phyloP scores from a whole-genome alignment of 2,888 invertebrate genomes.

The Mythimna albipuncta region DNA sequence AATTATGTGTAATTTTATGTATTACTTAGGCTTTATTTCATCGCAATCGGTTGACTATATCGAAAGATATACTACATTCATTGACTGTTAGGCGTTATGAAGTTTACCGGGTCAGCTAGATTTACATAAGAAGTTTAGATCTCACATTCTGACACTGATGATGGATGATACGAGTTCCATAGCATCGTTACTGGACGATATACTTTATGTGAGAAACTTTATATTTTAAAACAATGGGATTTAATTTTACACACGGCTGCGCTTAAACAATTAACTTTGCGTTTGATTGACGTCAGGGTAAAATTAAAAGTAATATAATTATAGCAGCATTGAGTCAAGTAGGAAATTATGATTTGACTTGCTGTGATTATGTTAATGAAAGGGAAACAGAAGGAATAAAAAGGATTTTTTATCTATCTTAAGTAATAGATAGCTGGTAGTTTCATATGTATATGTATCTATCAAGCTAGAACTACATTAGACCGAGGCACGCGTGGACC shows the following conservation, averaged over 20 bases:
- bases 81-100: too few relatives aligned
- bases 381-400: not conserved
- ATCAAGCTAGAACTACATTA: too few relatives aligned
- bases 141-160: constrained; percentile 21
- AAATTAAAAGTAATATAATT: constrained; percentile 55
- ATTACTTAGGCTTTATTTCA: too few relatives aligned
- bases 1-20: too few relatives aligned
- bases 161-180: constrained; percentile 10
- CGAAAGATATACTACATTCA: too few relatives aligned
- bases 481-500: too few relatives aligned
- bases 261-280: constrained; percentile 40
- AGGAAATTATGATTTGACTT: constrained; percentile 26
- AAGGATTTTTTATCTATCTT: not conserved
- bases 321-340: constrained; percentile 12
- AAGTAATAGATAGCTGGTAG: too few relatives aligned
- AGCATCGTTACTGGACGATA: constrained; percentile 16
- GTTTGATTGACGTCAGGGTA: constrained; percentile 51
- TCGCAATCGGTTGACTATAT: too few relatives aligned
- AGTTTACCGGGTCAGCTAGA: too few relatives aligned
- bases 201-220: constrained; percentile 37
- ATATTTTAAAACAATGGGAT: constrained; percentile 48
- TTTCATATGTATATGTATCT: too few relatives aligned
- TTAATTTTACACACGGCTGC: constrained; percentile 46
- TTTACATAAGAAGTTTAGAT: not conserved
- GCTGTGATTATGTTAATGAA: constrained; percentile 13